phyloP scores from a whole-genome alignment of 2,113 vertebrate species.

The Sander vitreus region DNA sequence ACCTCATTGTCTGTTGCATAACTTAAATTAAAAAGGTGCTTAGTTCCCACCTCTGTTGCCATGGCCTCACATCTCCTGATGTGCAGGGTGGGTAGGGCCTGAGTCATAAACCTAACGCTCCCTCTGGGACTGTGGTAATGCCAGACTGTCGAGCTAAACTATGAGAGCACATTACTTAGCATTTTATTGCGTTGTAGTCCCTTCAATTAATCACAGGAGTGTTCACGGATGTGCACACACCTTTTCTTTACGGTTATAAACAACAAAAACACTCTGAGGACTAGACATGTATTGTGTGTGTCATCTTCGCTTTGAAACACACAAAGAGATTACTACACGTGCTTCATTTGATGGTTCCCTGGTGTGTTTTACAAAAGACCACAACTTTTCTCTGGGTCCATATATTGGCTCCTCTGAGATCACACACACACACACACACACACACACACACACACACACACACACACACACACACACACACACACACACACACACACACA shows the following conservation, averaged over 20 bases:
- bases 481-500: conserved; percentile 17
- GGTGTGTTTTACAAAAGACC: conserved; percentile 53
- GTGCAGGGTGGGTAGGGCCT: conserved; percentile 46
- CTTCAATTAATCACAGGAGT: conserved; percentile 62
- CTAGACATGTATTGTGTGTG: conserved; percentile 4
- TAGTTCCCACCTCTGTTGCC: conserved; percentile 46
- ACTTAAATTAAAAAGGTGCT: conserved; percentile 39
- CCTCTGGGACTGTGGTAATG: conserved; percentile 65
- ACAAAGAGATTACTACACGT: conserved; percentile 37
- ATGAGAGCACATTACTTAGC: conserved; percentile 76
- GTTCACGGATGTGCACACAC: conserved; percentile 6
- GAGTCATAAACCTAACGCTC: conserved; percentile 72
- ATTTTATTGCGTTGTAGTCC: conserved; percentile 72
- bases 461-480: conserved; percentile 6
- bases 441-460: conserved; percentile 17
- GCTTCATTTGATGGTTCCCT: conserved; percentile 55
- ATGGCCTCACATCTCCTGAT: conserved; percentile 44
- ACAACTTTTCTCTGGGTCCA: conserved; percentile 32
- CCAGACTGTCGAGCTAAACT: conserved; percentile 70
- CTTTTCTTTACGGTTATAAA: conserved; percentile 41
- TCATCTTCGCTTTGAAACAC: conserved; percentile 10
- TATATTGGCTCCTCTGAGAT: conserved; percentile 36
- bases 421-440: conserved; percentile 27
- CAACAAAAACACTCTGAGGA: conserved; percentile 4
- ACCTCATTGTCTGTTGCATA: conserved; percentile 12